These are phyloP conservation scores for Pogonomyrmex barbatus DNA, from an alignment of 1,140 invertebrate species.

Conservation along the genomic window DNA sequence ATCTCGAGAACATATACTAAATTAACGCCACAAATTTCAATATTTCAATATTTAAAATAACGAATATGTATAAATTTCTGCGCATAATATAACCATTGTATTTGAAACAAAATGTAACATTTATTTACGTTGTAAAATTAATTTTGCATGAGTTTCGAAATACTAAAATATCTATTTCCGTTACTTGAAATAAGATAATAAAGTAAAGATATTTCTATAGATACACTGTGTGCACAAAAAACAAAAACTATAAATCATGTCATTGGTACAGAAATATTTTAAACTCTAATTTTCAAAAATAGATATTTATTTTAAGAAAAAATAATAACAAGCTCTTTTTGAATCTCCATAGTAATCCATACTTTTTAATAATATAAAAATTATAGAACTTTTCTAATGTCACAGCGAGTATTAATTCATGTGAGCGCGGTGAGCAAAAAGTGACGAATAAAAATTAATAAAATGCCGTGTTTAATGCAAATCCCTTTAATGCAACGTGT, in stretches of 20 bases:
- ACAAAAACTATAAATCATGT: background rate
- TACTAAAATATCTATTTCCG: background rate
- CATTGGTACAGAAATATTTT: background rate
- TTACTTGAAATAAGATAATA: background rate
- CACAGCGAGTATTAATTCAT: background rate
- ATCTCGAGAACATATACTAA: background rate
- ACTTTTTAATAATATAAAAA: no score
- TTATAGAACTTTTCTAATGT: background rate
- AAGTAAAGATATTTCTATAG: background rate
- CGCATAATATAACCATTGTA: background rate
- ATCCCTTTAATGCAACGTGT: constrained; percentile 1
- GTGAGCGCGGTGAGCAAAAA: background rate
- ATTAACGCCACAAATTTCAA: background rate
- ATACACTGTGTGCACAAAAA: background rate
- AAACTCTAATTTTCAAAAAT: background rate
- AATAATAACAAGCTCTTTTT: background rate
- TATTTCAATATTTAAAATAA: background rate
- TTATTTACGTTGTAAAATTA: background rate
- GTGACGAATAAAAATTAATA: background rate
- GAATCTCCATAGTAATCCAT: background rate
- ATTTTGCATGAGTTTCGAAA: background rate
- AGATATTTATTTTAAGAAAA: background rate
- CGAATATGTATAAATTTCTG: background rate
- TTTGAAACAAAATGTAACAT: background rate
- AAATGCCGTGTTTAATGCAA: background rate